These are phyloP conservation scores for Tupaia tana DNA, from an alignment of 2,113 vertebrate genomes.

Conservation along the genomic window DNA sequence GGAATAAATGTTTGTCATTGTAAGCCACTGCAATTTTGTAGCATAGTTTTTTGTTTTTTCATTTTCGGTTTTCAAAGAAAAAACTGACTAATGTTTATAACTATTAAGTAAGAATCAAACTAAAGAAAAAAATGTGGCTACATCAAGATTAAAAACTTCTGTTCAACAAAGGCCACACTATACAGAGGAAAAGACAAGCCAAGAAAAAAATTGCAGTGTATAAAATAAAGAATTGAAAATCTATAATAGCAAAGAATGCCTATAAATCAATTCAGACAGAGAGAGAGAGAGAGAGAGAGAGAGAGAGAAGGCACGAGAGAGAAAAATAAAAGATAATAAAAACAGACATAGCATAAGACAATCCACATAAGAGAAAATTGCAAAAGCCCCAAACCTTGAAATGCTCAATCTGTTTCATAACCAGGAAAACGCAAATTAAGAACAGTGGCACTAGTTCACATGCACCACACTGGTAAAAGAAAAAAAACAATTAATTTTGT, in stretches of 20 bases:
- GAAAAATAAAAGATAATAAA: not conserved
- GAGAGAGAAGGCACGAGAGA: not conserved
- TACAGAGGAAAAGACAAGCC: not conserved
- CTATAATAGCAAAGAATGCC: not conserved
- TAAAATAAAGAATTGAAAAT: not conserved
- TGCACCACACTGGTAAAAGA: not conserved
- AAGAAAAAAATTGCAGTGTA: not conserved
- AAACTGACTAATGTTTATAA: not conserved
- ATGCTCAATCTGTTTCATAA: not conserved
- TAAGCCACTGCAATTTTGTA: not conserved
- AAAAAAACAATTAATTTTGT: not conserved
- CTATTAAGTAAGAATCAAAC: conserved; percentile 1
- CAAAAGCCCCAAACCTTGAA: not conserved
- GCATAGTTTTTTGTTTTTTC: not conserved
- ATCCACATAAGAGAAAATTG: not conserved
- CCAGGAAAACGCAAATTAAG: not conserved
- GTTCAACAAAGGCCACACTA: not conserved
- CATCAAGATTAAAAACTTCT: not conserved
- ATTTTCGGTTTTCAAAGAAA: not conserved
- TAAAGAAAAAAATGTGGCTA: conserved; percentile 12
- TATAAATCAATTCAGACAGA: not conserved
- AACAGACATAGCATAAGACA: not conserved
- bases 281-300: not conserved
- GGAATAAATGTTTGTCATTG: not conserved
- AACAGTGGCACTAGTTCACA: not conserved